phyloP scores from a whole-genome alignment of 92 coral and sea anemone species.

The Palythoa grandis region DNA sequence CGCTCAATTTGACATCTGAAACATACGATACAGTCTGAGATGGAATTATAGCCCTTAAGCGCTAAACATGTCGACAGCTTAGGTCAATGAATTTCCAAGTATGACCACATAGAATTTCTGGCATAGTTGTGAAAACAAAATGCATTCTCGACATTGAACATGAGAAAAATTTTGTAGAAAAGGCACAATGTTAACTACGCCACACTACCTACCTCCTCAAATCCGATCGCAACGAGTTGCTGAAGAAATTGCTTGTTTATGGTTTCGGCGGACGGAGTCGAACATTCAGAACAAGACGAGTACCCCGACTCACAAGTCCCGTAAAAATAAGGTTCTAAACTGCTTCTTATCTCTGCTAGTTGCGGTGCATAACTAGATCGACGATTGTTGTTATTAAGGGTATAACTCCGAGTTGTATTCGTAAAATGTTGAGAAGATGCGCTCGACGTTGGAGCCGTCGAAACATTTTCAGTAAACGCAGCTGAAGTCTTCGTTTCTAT shows the following conservation, averaged over 20 bases:
- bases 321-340: constrained; percentile 72
- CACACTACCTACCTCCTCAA: constrained; percentile 70
- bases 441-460: constrained; percentile 45
- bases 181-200: not conserved
- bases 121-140: constrained; percentile 35
- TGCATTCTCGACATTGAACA: constrained; percentile 1
- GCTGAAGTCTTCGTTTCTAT: constrained; percentile 54
- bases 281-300: constrained; percentile 80
- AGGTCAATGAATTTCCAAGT: constrained; percentile 21
- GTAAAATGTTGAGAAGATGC: constrained; percentile 35
- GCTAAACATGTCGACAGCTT: constrained; percentile 39
- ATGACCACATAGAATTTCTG: constrained; percentile 54
- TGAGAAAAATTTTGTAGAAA: constrained; percentile 1
- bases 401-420: constrained; percentile 38
- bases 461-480: constrained; percentile 38
- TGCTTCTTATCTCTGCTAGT: constrained; percentile 78
- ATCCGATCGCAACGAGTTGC: constrained; percentile 76
- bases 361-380: constrained; percentile 70
- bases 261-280: constrained; percentile 59
- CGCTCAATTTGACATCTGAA: constrained; percentile 33
- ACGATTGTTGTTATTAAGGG: constrained; percentile 49
- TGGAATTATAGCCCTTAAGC: constrained; percentile 26
- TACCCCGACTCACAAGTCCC: constrained; percentile 86
- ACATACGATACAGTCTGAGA: constrained; percentile 49
- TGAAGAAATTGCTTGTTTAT: constrained; percentile 72